Conservation (phyloP, 2,113 vertebrate species). For the Pionites leucogaster region DNA sequence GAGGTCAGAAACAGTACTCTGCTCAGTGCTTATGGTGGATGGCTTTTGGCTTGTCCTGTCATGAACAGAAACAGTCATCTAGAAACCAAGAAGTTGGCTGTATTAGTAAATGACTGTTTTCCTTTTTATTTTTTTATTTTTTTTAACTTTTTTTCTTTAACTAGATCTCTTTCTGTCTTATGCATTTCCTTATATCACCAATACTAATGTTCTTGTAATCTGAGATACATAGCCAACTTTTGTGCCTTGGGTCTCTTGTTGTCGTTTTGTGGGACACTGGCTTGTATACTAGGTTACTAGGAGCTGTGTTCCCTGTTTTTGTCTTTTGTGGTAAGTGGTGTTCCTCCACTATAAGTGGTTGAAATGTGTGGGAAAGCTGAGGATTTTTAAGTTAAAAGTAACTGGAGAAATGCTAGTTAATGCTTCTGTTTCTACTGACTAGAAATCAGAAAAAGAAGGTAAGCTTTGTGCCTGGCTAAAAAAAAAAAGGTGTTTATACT, state of each 20-base stretch:
- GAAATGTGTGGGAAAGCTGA: not conserved
- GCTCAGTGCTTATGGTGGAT: not conserved
- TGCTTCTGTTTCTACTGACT: not conserved
- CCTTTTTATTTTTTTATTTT: not conserved
- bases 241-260: not conserved
- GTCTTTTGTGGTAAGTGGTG: accelerated
- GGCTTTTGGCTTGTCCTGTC: not conserved
- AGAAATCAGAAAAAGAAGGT: not conserved
- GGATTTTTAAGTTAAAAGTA: not conserved
- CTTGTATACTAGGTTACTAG: not conserved
- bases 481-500: not conserved
- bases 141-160: not conserved
- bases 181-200: accelerated
- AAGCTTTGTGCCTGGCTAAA: not conserved
- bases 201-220: not conserved
- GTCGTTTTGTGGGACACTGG: not conserved
- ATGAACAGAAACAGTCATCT: not conserved
- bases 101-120: not conserved
- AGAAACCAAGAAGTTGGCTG: not conserved
- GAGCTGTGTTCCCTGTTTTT: not conserved
- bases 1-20: not conserved
- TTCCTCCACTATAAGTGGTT: not conserved
- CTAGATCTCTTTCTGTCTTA: not conserved
- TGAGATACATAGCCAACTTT: not conserved
- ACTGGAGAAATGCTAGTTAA: not conserved